Evolutionary conservation across 2,113 vertebrate genomes (phyloP).

Genomic region (Ptychochromis oligacanthus): DNA sequence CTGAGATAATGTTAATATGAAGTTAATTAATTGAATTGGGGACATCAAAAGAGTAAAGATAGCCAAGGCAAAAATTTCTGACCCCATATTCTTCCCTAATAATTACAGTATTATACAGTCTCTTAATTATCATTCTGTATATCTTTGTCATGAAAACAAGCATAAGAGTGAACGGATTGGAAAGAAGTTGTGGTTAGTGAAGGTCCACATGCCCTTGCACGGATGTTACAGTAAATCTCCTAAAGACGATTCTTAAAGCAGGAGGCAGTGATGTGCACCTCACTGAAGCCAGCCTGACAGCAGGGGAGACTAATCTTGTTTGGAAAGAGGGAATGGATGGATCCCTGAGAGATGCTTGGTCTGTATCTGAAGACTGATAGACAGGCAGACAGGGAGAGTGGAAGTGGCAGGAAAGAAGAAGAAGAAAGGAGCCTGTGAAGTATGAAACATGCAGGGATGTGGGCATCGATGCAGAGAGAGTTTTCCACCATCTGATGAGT

Average conservation of each 20-base stretch:
- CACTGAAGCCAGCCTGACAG: constrained; percentile 59
- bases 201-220: constrained; percentile 9
- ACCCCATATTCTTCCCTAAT: background rate
- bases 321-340: constrained; percentile 37
- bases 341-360: constrained; percentile 47
- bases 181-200: background rate
- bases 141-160: background rate
- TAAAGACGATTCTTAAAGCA: constrained; percentile 46
- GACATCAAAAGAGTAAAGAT: too few relatives aligned
- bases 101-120: background rate
- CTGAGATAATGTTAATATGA: too few relatives aligned
- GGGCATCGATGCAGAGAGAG: constrained; percentile 51
- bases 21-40: too few relatives aligned
- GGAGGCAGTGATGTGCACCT: constrained; percentile 61
- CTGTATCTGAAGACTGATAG: constrained; percentile 47
- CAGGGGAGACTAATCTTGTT: constrained; percentile 67
- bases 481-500: constrained; percentile 34
- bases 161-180: background rate
- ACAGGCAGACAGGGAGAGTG: constrained; percentile 25
- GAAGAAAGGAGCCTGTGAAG: constrained; percentile 52
- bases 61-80: background rate
- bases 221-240: constrained; percentile 14
- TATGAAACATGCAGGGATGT: constrained; percentile 52
- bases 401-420: constrained; percentile 15
- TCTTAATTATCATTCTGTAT: background rate